Evolutionary conservation across 2,797 vertebrate genomes (phyloP).

Genomic region (Myotis daubentonii): DNA sequence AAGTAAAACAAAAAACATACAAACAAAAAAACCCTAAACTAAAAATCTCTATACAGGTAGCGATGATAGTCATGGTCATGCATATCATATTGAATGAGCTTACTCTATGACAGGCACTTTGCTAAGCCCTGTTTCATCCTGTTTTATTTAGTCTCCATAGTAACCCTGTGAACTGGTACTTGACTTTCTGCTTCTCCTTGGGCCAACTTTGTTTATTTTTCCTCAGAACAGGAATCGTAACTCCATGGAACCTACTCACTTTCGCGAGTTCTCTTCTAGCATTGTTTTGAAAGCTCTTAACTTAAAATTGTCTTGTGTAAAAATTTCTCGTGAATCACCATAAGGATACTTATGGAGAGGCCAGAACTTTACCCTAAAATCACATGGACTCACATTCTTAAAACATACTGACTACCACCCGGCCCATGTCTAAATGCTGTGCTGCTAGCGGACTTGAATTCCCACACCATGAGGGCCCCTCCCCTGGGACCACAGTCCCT

Average conservation of each 20-base stretch:
- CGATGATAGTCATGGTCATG: no score
- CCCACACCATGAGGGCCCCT: rapidly evolving
- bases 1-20: background rate
- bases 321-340: background rate
- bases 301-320: background rate
- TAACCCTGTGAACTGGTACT: background rate
- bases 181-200: background rate
- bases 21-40: background rate
- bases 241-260: no score
- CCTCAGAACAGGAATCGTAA: background rate
- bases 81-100: rapidly evolving
- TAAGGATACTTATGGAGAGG: background rate
- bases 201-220: background rate
- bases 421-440: background rate
- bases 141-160: background rate
- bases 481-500: rapidly evolving
- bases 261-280: background rate
- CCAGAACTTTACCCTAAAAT: background rate
- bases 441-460: rapidly evolving
- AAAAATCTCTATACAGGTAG: rapidly evolving
- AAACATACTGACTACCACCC: rapidly evolving
- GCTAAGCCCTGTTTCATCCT: no score
- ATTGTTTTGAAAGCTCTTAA: background rate
- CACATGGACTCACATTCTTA: background rate
- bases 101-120: rapidly evolving